Evolutionary conservation across 2,113 vertebrate species (phyloP).

Genomic region (Leptobrachium ailaonicum): DNA sequence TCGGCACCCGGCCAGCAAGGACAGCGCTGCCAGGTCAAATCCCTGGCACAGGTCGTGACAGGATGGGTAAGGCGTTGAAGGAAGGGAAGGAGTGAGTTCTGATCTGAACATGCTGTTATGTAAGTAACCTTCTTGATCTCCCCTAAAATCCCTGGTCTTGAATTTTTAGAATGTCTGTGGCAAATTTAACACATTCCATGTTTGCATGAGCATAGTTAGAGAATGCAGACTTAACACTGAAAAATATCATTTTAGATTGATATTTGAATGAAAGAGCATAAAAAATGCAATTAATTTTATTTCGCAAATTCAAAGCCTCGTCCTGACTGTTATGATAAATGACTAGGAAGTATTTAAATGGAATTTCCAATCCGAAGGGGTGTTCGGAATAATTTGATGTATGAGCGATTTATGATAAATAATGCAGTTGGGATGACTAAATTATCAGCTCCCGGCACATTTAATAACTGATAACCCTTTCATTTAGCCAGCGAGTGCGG

Average conservation of each 20-base stretch:
- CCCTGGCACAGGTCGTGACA: too few species aligned
- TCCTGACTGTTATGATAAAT: conserved; percentile 37
- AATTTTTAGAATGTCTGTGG: too few species aligned
- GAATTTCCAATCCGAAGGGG: conserved; percentile 43
- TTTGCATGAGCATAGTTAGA: too few species aligned
- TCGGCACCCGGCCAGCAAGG: too few species aligned
- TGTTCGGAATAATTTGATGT: conserved; percentile 47
- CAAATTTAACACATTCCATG: too few species aligned
- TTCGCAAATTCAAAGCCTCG: conserved; percentile 4
- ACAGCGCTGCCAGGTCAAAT: too few species aligned
- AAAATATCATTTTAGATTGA: neutral
- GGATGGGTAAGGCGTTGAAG: too few species aligned
- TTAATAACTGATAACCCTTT: conserved; percentile 45
- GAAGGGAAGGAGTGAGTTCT: too few species aligned
- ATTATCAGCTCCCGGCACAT: conserved; percentile 46
- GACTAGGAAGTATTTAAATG: conserved; percentile 34
- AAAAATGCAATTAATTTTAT: conserved; percentile 27
- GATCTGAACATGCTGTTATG: too few species aligned
- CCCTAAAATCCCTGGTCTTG: too few species aligned
- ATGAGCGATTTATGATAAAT: conserved; percentile 51
- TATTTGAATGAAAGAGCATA: neutral
- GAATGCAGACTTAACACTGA: neutral
- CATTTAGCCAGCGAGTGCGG: conserved; percentile 39
- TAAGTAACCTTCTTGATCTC: too few species aligned
- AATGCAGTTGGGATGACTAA: conserved; percentile 46